Base-by-base conservation (phyloP, 2,888 invertebrate genomes). In the Chaetogeoica ovagalla region DNA sequence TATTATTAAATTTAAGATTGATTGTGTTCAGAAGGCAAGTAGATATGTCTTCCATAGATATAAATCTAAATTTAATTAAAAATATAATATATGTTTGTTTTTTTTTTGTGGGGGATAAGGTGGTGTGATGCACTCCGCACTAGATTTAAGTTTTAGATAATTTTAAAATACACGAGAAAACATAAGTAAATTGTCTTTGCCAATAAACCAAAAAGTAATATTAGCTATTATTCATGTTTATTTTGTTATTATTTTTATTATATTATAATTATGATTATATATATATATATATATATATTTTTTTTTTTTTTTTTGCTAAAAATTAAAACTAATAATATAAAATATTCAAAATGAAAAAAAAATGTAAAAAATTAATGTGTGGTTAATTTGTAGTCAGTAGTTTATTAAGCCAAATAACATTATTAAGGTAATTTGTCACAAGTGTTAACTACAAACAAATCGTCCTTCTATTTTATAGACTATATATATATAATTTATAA, bases 21-120 rank as follows among this genome's bases (percentile, higher is more conserved):
- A 79, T 79, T 79, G 79, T 79, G 79, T 79, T 79, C 79, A 79
- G 79, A 79, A 79, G 79, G 79, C 79, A 79, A 79, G 79, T 79
- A 79, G 79, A 39, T 79, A 71, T 79, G 79, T 79, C 79, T 79
- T 79, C 79, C 79, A 79, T 79, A 79, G 79, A 15, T 79, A 48
- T 79, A 79, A 79, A 71, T 79, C 70, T 63, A 70, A 60, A n/a
- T 62, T 68, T 68, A 76, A 68, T 23, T 57, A n/a, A 69, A 65
- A 74, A 48, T 69, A 52, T 17, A 48, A 62, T 79, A 21, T 39
- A 69, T 30, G 30, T 30, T 15, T 63, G 23, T 70, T 62, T 66
- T 76, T 69, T 79, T 76, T 69, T 43, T 62, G n/a, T 21, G 68
- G 23, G 65, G 75, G 59, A 39, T 23, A 15, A 23, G 55, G 71